Conservation (phyloP, 2,888 invertebrate genomes). For the Timema podura region DNA sequence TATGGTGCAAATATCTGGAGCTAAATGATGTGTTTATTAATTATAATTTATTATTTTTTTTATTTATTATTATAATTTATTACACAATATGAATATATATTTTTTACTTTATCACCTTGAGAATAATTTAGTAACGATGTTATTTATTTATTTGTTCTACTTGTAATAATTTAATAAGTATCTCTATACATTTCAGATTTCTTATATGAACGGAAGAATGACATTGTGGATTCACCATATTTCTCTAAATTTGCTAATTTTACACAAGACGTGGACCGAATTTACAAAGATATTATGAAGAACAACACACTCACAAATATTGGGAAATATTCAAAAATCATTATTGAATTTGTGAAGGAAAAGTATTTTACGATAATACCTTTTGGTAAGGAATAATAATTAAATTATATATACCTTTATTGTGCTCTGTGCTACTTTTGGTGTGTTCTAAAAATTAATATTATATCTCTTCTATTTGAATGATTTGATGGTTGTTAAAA, state of each 20-base stretch:
- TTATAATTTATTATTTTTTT: too few species aligned
- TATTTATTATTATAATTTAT: too few species aligned
- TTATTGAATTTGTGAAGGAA: constrained; percentile 63
- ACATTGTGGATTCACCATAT: constrained; percentile 74
- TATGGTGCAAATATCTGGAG: too few species aligned
- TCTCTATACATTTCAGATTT: constrained; percentile 54
- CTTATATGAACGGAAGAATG: constrained; percentile 72
- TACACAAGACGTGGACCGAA: constrained; percentile 71
- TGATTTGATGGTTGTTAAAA: too few species aligned
- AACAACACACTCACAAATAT: constrained; percentile 76
- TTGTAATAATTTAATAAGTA: too few species aligned
- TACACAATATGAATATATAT: too few species aligned
- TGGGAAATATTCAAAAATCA: constrained; percentile 66
- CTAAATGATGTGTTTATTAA: too few species aligned
- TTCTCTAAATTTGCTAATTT: constrained; percentile 76
- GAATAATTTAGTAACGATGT: too few species aligned
- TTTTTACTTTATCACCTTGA: too few species aligned
- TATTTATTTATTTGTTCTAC: too few species aligned
- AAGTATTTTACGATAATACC: constrained; percentile 64
- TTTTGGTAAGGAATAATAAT: constrained; percentile 50
- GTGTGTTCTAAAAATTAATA: not conserved
- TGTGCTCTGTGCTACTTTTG: not conserved
- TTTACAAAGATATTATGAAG: constrained; percentile 72
- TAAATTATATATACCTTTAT: not conserved
- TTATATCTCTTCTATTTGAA: too few species aligned